phyloP scores from a whole-genome alignment of 2,888 invertebrate species.

The Cheilosia variabilis region DNA sequence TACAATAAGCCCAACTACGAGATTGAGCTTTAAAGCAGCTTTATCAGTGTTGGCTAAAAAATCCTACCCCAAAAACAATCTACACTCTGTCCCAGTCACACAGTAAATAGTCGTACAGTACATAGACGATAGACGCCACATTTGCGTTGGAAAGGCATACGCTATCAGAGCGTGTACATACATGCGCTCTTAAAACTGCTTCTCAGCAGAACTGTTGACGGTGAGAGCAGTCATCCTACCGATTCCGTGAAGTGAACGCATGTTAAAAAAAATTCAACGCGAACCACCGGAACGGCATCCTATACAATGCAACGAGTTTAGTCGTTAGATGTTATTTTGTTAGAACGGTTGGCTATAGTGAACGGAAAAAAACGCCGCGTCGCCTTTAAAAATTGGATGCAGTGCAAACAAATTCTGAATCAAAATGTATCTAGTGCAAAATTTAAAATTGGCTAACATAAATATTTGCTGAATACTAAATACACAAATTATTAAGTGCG shows the following conservation, averaged over 20 bases:
- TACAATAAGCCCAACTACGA: background rate
- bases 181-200: constrained; percentile 51
- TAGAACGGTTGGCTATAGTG: constrained; percentile 16
- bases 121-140: background rate
- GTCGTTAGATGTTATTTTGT: constrained; percentile 47
- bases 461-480: constrained; percentile 14
- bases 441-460: background rate
- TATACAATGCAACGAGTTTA: constrained; percentile 24
- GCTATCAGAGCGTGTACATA: constrained; percentile 3
- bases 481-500: background rate
- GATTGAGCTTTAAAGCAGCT: constrained; percentile 6
- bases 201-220: constrained; percentile 16
- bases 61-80: constrained; percentile 15
- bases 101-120: background rate
- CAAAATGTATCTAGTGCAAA: constrained; percentile 3
- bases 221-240: constrained; percentile 37
- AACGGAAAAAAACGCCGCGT: background rate
- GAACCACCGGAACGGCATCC: constrained; percentile 20
- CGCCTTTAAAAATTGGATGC: background rate
- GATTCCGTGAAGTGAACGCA: constrained; percentile 58
- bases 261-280: constrained; percentile 33
- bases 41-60: background rate
- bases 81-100: background rate
- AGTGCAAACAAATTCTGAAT: constrained; percentile 3
- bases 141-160: background rate